phyloP scores from a whole-genome alignment of 2,113 vertebrate genomes.

The Narcine bancroftii region DNA sequence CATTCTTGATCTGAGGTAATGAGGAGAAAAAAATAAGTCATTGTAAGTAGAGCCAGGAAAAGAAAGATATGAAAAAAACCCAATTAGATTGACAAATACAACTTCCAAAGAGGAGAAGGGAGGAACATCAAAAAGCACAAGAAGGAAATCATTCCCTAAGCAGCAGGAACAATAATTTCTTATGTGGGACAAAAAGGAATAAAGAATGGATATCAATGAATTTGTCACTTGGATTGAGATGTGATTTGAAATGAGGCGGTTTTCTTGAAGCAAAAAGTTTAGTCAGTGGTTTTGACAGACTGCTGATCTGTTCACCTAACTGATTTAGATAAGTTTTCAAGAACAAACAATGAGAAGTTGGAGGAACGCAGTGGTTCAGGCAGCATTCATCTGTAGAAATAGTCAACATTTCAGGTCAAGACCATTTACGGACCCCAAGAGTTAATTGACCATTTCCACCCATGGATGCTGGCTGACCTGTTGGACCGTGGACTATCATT shows the following conservation, averaged over 20 bases:
- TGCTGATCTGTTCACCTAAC: not conserved
- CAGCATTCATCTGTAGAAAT: too few species aligned
- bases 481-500: too few species aligned
- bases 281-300: not conserved
- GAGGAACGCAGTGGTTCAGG: too few species aligned
- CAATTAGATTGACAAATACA: not conserved
- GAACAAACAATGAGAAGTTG: too few species aligned
- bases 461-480: too few species aligned
- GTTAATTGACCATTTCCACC: too few species aligned
- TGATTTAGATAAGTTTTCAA: not conserved
- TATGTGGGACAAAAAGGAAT: not conserved
- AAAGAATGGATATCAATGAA: not conserved
- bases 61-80: not conserved
- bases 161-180: not conserved
- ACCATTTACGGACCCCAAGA: too few species aligned
- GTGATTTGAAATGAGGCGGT: not conserved
- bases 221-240: not conserved
- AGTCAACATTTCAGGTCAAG: too few species aligned
- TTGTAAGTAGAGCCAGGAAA: not conserved
- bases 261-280: not conserved
- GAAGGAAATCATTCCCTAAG: not conserved
- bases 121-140: not conserved
- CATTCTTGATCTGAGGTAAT: not conserved
- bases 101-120: not conserved
- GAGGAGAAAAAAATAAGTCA: not conserved